These are phyloP conservation scores for Oryzias curvinotus DNA, from an alignment of 2,113 vertebrate species.

Conservation along the genomic window DNA sequence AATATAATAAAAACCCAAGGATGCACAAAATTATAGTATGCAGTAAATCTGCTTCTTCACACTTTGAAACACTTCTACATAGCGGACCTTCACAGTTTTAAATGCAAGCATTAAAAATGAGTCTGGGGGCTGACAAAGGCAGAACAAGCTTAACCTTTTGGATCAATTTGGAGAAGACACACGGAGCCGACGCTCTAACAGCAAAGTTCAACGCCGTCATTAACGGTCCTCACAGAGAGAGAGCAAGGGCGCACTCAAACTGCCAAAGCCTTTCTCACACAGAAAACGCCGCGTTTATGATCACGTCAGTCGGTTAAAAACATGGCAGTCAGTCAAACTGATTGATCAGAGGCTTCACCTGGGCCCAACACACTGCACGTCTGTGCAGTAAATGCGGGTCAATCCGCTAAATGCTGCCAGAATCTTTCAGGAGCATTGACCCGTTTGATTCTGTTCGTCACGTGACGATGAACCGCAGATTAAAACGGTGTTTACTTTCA, in stretches of 20 bases:
- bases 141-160: slow-evolving; percentile 28
- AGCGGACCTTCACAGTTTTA: neutral
- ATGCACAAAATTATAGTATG: neutral
- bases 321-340: too few species aligned
- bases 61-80: neutral
- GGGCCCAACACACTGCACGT: too few species aligned
- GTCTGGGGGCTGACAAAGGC: slow-evolving; percentile 19
- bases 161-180: slow-evolving; percentile 37
- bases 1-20: neutral
- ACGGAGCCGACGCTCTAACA: slow-evolving; percentile 35
- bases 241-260: neutral
- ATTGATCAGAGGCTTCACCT: too few species aligned
- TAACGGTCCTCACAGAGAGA: slow-evolving; percentile 15
- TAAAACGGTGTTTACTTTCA: too few species aligned
- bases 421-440: too few species aligned
- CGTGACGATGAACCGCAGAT: too few species aligned
- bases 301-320: too few species aligned
- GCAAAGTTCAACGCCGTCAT: slow-evolving; percentile 43
- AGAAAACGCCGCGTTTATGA: too few species aligned
- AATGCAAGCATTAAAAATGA: slow-evolving; percentile 17
- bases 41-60: neutral
- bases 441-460: too few species aligned
- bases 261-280: too few species aligned
- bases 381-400: too few species aligned
- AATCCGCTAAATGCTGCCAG: too few species aligned